Conservation (phyloP, 2,888 invertebrate genomes). For the Pheosia tremula region DNA sequence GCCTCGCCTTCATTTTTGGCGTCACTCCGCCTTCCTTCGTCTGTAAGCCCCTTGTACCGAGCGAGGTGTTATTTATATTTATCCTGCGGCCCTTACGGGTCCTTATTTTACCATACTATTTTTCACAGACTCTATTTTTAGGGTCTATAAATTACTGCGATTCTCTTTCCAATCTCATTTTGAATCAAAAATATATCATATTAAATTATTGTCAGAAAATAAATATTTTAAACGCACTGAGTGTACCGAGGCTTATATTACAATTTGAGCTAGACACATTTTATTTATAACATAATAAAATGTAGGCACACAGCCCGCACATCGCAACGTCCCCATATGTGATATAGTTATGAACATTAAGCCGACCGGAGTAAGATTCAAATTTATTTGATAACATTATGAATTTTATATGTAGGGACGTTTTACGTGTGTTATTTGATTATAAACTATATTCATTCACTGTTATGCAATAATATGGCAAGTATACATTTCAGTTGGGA, state of each 20-base stretch:
- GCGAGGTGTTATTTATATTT: too few species aligned
- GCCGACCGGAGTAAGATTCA: neutral
- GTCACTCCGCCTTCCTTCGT: too few species aligned
- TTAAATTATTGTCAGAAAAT: neutral
- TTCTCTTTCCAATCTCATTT: too few species aligned
- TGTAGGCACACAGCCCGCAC: slow-evolving; percentile 2
- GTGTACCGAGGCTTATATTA: slow-evolving; percentile 34
- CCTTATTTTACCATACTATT: too few species aligned
- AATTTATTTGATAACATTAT: neutral
- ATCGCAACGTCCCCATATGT: neutral
- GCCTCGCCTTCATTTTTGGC: too few species aligned
- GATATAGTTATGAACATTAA: neutral
- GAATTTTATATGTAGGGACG: neutral
- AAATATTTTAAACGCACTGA: slow-evolving; percentile 30
- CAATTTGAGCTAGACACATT: slow-evolving; percentile 35
- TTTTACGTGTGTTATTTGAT: neutral
- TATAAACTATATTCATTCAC: neutral
- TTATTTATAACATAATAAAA: neutral
- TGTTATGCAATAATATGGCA: neutral
- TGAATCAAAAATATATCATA: too few species aligned
- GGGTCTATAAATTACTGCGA: too few species aligned
- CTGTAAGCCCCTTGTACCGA: too few species aligned
- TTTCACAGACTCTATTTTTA: too few species aligned
- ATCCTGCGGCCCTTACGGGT: too few species aligned
- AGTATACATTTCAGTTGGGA: neutral